Conservation (phyloP, 2,888 invertebrate genomes). For the Agriopis aurantiaria region DNA sequence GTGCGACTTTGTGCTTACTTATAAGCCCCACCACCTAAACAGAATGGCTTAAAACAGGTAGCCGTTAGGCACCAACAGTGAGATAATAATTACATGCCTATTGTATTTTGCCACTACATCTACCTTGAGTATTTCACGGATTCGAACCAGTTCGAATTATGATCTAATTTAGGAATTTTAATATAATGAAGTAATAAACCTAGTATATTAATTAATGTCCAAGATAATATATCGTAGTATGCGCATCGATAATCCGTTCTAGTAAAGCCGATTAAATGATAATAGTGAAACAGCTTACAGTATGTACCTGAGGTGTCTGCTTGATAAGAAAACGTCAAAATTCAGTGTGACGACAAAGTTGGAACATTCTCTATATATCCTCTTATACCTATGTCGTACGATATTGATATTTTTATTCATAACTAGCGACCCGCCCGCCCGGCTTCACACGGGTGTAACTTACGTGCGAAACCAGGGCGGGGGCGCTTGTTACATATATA, state of each 20-base stretch:
- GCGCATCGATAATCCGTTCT: slow-evolving; percentile 1
- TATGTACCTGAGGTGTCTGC: too few species aligned
- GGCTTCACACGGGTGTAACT: too few species aligned
- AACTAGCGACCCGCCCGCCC: too few species aligned
- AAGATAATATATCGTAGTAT: slow-evolving; percentile 1
- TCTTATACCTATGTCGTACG: too few species aligned
- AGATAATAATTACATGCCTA: background rate
- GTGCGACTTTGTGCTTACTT: too few species aligned
- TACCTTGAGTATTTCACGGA: background rate
- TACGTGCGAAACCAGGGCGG: too few species aligned
- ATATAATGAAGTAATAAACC: background rate
- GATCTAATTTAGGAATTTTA: background rate
- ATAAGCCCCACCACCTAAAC: too few species aligned
- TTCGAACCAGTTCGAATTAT: background rate
- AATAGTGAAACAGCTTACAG: background rate
- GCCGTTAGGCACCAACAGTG: too few species aligned
- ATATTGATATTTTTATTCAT: too few species aligned
- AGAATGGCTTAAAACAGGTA: too few species aligned
- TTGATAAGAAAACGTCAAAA: background rate
- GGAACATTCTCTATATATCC: background rate
- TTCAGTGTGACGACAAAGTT: background rate
- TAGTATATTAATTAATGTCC: slow-evolving; percentile 1
- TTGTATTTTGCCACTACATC: background rate
- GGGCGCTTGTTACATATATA: too few species aligned
- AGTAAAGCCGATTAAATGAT: slow-evolving; percentile 14